A percentile compares a stretch with the other conserved stretches of the same genome.
Conservation (phyloP, 2,113 vertebrate genomes). For the Pangasianodon hypophthalmus region DNA sequence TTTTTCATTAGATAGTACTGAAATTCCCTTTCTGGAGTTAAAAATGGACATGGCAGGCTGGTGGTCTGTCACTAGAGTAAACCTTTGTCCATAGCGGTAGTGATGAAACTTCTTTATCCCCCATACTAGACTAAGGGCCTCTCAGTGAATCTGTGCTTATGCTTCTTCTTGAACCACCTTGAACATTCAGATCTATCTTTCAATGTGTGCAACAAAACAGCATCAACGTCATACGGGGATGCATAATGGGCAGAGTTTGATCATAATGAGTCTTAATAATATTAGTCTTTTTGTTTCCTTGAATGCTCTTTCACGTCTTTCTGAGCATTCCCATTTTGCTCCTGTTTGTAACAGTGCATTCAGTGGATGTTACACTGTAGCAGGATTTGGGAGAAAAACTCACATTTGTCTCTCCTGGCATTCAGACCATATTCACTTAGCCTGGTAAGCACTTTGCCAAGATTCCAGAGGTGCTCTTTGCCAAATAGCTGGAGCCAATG, state of each 20-base stretch:
- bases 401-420: slow-evolving; percentile 28
- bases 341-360: slow-evolving; percentile 2
- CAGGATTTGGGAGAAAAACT: slow-evolving; percentile 39
- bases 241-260: slow-evolving; percentile 9
- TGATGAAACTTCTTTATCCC: slow-evolving; percentile 30
- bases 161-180: neutral
- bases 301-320: slow-evolving; percentile 31
- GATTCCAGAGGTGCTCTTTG: slow-evolving; percentile 2
- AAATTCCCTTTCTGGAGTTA: slow-evolving; percentile 15
- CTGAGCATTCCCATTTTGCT: slow-evolving; percentile 14
- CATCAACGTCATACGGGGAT: slow-evolving; percentile 15
- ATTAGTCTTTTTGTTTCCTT: slow-evolving; percentile 21
- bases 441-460: neutral
- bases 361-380: slow-evolving; percentile 7
- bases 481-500: slow-evolving; percentile 39
- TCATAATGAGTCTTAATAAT: slow-evolving; percentile 6
- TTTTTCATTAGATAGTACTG: slow-evolving; percentile 11
- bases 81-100: slow-evolving; percentile 26
- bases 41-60: slow-evolving; percentile 34
- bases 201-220: neutral
- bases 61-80: slow-evolving; percentile 37
- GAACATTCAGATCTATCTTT: slow-evolving; percentile 27
- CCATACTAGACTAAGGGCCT: slow-evolving; percentile 1
- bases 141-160: neutral
- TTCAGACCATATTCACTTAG: neutral